Evolutionary conservation across 2,113 vertebrate genomes (phyloP), one percentile per base, ranked within the genome.

Genomic region (Silurus glanis): DNA sequence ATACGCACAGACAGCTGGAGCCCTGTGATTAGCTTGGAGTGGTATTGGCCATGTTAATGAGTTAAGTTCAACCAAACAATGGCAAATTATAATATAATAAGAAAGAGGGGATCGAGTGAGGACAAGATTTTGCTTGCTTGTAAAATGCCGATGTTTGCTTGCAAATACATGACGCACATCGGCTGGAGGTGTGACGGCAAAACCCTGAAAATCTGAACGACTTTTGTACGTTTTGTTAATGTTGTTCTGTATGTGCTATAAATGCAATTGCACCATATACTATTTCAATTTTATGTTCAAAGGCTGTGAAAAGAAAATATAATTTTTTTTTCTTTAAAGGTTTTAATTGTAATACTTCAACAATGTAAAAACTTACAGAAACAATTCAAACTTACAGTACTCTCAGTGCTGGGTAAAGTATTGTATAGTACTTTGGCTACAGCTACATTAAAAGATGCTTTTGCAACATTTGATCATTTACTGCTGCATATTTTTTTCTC

Each of bases 1-100:
- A 89, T 89, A 83, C 53, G 82, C 82, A 74, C 83, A 89, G 88
- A 87, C 88, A 89, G 86, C 86, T 89, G 83, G 83, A 89, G 79
- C 25, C 25, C 76, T 75, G 51, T 85, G 83, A 85, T 83, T 84
- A 56, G 59, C 64, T 69, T 83, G 71, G 80, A 87, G 88, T 82
- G 56, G 88, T 89, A 83, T 89, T 79, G 83, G 80, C 86, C 86
- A 85, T 83, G 72, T 79, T 87, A 87, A 83, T 74, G 83, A 87
- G 69, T 89, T 85, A 85, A 87, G 83, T 83, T 74, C 56, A 37
- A 61, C 72, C 62, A 80, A 72, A 89, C 72, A 78, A 83, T 83
- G 83, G 75, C 79, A 67, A 83, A 87, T 87, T 82, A 78, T 61
- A 78, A 82, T 56, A 69, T 69, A 86, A 82, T 85, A 83, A 83